Percentiles rank a stretch among this genome's conserved stretches.
phyloP scores from a whole-genome alignment of 2,888 invertebrate species.

The Notodonta dromedarius region DNA sequence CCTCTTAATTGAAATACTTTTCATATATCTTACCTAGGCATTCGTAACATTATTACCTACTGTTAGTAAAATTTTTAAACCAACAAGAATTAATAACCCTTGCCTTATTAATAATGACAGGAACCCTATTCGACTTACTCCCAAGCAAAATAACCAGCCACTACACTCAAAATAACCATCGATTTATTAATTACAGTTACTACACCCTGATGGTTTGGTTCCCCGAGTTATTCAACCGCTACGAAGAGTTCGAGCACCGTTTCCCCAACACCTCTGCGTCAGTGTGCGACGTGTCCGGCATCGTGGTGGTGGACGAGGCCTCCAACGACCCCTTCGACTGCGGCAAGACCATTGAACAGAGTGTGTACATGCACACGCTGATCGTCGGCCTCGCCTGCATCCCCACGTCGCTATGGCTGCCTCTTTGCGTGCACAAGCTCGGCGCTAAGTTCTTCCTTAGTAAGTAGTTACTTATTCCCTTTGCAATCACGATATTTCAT shows the following conservation, averaged over 20 bases:
- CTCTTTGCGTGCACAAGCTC: conserved; percentile 90
- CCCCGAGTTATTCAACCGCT: conserved; percentile 93
- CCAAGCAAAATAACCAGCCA: too few relatives aligned
- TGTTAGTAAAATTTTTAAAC: too few relatives aligned
- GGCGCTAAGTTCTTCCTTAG: conserved; percentile 93
- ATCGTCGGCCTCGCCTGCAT: conserved; percentile 92
- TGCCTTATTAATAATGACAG: neutral
- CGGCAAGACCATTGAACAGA: conserved; percentile 85
- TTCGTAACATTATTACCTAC: too few relatives aligned
- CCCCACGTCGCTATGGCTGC: conserved; percentile 91
- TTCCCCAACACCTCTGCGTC: conserved; percentile 88
- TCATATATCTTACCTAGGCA: too few relatives aligned
- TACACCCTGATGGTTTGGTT: conserved; percentile 97
- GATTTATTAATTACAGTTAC: conserved; percentile 85
- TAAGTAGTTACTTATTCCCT: conserved; percentile 64
- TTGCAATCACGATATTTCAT: too few relatives aligned
- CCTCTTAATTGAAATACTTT: too few relatives aligned
- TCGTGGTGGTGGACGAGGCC: conserved; percentile 78
- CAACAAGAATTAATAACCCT: neutral
- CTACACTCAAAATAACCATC: too few relatives aligned
- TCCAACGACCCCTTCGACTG: conserved; percentile 84
- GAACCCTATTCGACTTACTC: too few relatives aligned
- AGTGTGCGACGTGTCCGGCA: conserved; percentile 90
- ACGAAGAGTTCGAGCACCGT: conserved; percentile 88
- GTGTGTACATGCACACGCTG: conserved; percentile 90